Conservation (phyloP, 2,113 vertebrate genomes). For the Nesogale talazaci region DNA sequence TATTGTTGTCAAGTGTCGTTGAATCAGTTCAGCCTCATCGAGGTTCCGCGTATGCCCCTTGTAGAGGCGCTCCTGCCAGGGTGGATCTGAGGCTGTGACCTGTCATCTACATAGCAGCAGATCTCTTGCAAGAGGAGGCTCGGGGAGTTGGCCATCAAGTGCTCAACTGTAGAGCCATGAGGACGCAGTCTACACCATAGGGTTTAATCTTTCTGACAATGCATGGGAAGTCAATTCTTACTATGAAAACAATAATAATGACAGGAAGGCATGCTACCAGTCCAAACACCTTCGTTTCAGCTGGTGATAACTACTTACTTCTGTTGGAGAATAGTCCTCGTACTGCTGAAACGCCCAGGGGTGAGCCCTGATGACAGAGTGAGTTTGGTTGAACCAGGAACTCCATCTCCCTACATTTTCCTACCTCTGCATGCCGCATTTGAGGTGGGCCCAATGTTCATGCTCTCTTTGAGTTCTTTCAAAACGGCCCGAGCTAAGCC, state of each 20-base stretch:
- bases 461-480: conserved; percentile 10
- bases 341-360: not conserved
- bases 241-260: not conserved
- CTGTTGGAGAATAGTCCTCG: not conserved
- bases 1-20: too few species aligned
- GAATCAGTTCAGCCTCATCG: too few species aligned
- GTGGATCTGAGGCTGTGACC: too few species aligned
- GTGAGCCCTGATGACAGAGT: not conserved
- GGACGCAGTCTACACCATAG: not conserved
- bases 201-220: not conserved
- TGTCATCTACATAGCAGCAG: not conserved
- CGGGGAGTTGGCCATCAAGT: not conserved
- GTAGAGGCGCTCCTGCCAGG: too few species aligned
- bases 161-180: not conserved
- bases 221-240: not conserved
- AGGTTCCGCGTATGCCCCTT: too few species aligned
- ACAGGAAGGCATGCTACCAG: not conserved
- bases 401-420: not conserved
- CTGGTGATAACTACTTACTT: not conserved
- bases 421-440: not conserved
- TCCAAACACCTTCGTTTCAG: conserved; percentile 15
- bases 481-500: not conserved
- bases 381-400: not conserved
- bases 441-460: not conserved
- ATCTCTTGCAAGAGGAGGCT: not conserved